A percentile compares a stretch with the other conserved stretches of the same genome.
Conservation (phyloP, 2,888 invertebrate species). For the Bembecia ichneumoniformis region DNA sequence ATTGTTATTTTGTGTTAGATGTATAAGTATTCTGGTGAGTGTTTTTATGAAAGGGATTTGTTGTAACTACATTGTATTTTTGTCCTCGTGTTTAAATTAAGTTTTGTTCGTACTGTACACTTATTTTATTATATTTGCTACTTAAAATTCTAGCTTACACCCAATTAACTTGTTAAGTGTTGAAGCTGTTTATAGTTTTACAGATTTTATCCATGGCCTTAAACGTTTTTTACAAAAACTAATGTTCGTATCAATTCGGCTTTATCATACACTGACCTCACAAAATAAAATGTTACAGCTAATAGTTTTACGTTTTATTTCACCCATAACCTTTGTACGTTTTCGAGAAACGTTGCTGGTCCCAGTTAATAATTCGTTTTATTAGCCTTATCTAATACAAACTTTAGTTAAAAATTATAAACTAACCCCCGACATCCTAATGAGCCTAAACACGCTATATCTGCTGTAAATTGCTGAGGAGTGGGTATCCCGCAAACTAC, state of each 20-base stretch:
- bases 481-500: too few relatives aligned
- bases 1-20: constrained; percentile 24
- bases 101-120: neutral
- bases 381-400: too few relatives aligned
- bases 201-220: neutral
- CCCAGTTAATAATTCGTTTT: neutral
- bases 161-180: neutral
- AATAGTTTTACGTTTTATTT: too few relatives aligned
- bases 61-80: constrained; percentile 5
- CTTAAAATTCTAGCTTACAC: constrained; percentile 16
- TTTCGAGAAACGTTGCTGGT: neutral
- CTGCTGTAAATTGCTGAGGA: too few relatives aligned
- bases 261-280: too few relatives aligned
- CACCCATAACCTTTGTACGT: too few relatives aligned
- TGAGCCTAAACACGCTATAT: too few relatives aligned
- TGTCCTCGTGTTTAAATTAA: neutral
- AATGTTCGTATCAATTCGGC: too few relatives aligned
- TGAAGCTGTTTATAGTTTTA: too few relatives aligned
- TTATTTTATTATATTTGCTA: constrained; percentile 10
- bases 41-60: constrained; percentile 16
- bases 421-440: too few relatives aligned
- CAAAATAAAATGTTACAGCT: too few relatives aligned
- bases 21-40: constrained; percentile 14
- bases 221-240: neutral
- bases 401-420: too few relatives aligned